Conservation (phyloP, 2,888 invertebrate species). For the Elaeidobius kamerunicus region DNA sequence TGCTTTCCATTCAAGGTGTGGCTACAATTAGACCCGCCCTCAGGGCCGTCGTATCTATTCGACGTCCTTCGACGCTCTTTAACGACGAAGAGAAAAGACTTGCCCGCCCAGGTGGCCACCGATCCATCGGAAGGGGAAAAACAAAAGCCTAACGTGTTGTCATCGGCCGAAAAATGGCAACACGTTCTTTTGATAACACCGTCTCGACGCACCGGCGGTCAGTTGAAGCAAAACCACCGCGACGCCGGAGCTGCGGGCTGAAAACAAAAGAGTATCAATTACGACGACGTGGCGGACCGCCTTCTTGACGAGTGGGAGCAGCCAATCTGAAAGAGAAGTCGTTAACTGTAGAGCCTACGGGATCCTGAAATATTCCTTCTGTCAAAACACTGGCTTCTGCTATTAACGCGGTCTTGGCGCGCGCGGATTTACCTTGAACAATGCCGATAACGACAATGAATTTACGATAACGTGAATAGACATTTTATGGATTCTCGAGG, state of each 20-base stretch:
- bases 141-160: slow-evolving; percentile 47
- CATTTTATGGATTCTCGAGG: slow-evolving; percentile 4
- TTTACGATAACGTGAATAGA: slow-evolving; percentile 14
- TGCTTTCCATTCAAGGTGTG: slow-evolving; percentile 29
- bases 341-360: slow-evolving; percentile 49
- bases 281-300: slow-evolving; percentile 50
- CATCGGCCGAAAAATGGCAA: slow-evolving; percentile 48
- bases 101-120: slow-evolving; percentile 27
- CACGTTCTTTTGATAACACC: slow-evolving; percentile 56
- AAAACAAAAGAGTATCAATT: slow-evolving; percentile 54
- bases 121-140: slow-evolving; percentile 42
- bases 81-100: slow-evolving; percentile 17
- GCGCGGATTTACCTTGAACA: slow-evolving; percentile 19
- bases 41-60: slow-evolving; percentile 21
- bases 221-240: slow-evolving; percentile 26
- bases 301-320: slow-evolving; percentile 50
- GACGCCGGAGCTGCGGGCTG: slow-evolving; percentile 32
- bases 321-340: slow-evolving; percentile 50
- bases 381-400: slow-evolving; percentile 50
- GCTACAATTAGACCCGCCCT: slow-evolving; percentile 19
- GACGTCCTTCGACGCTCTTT: slow-evolving; percentile 21
- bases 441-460: slow-evolving; percentile 17
- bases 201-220: slow-evolving; percentile 44
- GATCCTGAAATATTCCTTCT: slow-evolving; percentile 50
- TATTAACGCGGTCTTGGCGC: slow-evolving; percentile 32